Evolutionary conservation across 1,140 invertebrate species (phyloP).

Genomic region (Heterodera carotae): DNA sequence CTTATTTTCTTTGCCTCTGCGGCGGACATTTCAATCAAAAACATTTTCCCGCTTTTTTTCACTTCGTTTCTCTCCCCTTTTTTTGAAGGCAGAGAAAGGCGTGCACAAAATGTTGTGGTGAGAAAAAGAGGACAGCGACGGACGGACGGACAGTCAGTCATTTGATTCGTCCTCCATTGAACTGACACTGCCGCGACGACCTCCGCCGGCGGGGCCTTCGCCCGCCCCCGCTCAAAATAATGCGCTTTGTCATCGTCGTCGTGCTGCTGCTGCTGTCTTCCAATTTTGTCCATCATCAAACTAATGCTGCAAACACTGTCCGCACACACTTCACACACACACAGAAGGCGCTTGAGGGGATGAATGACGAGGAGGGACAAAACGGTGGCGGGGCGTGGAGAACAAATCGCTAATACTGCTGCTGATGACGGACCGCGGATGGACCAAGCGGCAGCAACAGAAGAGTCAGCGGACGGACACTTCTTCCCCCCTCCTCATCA

Average conservation of each 20-base stretch:
- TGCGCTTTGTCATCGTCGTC: not conserved
- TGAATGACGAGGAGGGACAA: too few species aligned
- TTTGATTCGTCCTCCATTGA: not conserved
- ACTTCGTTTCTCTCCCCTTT: too few species aligned
- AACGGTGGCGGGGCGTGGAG: too few species aligned
- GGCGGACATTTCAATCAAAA: not conserved
- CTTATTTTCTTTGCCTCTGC: too few species aligned
- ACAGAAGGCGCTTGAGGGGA: too few species aligned
- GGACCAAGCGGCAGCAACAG: too few species aligned
- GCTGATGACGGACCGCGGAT: too few species aligned
- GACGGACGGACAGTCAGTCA: not conserved
- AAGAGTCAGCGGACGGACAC: too few species aligned
- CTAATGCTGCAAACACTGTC: not conserved
- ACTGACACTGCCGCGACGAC: not conserved
- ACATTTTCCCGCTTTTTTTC: not conserved
- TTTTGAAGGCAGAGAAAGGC: not conserved
- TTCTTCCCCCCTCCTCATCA: too few species aligned
- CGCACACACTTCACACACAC: not conserved
- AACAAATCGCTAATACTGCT: too few species aligned
- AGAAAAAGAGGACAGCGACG: not conserved
- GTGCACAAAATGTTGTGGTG: not conserved
- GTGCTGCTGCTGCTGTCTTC: not conserved
- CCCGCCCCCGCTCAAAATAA: not conserved
- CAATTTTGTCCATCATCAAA: too few species aligned
- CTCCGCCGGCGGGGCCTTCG: too few species aligned